Evolutionary conservation across 37 sponge, comb jelly and placozoan species (phyloP).

Genomic region (Aphrocallistes beatrix): DNA sequence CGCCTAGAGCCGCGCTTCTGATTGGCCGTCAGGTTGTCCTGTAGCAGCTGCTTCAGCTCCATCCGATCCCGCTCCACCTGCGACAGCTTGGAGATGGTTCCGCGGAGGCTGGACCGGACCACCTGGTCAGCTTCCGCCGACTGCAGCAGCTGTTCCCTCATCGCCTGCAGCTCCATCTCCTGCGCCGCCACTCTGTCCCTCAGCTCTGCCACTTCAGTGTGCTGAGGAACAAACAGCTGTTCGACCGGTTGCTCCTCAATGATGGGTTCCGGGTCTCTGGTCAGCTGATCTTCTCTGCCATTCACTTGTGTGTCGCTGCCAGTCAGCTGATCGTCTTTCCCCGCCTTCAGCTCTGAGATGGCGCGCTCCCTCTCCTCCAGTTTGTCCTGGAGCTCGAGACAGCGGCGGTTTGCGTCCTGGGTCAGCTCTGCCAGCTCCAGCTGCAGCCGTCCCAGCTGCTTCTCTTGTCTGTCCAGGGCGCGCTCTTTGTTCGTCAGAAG

Average conservation of each 20-base stretch:
- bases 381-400: background rate
- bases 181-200: constrained; percentile 32
- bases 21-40: background rate
- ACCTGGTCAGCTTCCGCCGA: constrained; percentile 20
- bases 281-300: background rate
- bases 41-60: constrained; percentile 3
- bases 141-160: constrained; percentile 26
- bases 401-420: background rate
- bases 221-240: background rate
- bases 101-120: constrained; percentile 9
- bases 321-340: background rate
- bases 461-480: background rate
- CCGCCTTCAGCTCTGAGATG: background rate
- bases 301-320: background rate
- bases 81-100: background rate
- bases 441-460: background rate
- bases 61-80: background rate
- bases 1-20: background rate
- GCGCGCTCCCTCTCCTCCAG: background rate
- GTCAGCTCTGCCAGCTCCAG: background rate
- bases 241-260: no score
- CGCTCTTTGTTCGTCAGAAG: constrained; percentile 3
- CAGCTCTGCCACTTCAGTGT: constrained; percentile 30
- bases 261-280: no score
- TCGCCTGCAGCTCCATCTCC: constrained; percentile 43